phyloP scores from a whole-genome alignment of 2,113 vertebrate species.

The Pseudopipra pipra region DNA sequence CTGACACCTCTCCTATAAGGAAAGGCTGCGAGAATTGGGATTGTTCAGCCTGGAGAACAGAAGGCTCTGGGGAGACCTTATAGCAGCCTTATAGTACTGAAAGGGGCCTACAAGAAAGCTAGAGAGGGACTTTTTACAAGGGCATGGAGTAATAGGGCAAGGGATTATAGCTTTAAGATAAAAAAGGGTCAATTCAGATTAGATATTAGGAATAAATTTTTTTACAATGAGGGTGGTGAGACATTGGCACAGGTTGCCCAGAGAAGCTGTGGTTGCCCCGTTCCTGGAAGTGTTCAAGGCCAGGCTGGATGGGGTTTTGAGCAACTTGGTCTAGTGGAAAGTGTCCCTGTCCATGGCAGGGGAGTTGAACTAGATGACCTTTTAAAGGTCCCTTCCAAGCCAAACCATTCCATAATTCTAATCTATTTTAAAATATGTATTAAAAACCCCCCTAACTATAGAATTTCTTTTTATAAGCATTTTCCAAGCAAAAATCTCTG shows the following conservation, averaged over 20 bases:
- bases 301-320: background rate
- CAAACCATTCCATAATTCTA: background rate
- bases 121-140: background rate
- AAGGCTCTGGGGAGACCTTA: background rate
- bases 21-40: background rate
- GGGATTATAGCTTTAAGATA: background rate
- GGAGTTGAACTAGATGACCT: background rate
- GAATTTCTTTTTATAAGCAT: background rate
- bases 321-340: background rate
- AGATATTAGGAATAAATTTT: background rate
- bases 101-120: background rate
- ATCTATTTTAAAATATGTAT: background rate
- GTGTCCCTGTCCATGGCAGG: rapidly evolving
- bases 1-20: background rate
- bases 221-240: background rate
- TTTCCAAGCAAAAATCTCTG: background rate
- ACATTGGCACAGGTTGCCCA: background rate
- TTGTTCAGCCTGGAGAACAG: background rate
- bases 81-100: background rate
- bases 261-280: background rate
- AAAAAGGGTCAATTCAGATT: background rate
- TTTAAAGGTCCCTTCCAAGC: background rate
- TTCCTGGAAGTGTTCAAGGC: background rate
- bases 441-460: rapidly evolving
- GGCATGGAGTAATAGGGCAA: background rate